Evolutionary conservation across 2,113 vertebrate genomes (phyloP), one percentile per base, ranked within the genome.

Genomic region (Xyrauchen texanus): DNA sequence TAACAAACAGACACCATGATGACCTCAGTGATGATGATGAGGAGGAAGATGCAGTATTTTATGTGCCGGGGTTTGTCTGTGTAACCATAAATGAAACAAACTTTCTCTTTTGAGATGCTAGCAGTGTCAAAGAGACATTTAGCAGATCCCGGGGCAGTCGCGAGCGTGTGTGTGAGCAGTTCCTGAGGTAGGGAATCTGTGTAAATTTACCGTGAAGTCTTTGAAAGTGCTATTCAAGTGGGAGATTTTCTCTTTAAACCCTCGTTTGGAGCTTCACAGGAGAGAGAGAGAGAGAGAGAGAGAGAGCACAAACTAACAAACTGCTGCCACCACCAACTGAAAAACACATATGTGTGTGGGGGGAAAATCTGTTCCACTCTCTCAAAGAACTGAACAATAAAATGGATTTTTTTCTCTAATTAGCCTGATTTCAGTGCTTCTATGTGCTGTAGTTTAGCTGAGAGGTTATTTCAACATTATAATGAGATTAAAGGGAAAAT

Each of bases 51-150:
- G 68, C 13, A 4, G 13, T 21, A 15, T 84, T 84, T 84, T 87
- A 84, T 86, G 61, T 81, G 1, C 1, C 21, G 21, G 21, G 21
- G 1, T 34, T 34, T 34, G 21, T 34, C 21, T 34, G 9, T 55
- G 63, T 15, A 81, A 44, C 65, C 79, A 70, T 49, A 90, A 89
- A 91, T 89, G 92, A 92, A 94, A 93, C 91, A 93, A 94, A 93
- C 93, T 92, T 90, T 92, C 93, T 93, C 92, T 42, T 49, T 69
- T 88, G 86, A 94, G 94, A 96, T 93, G 94, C 95, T 93, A 92
- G 92, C 91, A 93, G 95, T 95, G 96, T 95, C 95, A 95, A 94
- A 94, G 93, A 96, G 95, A 93, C 95, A 95, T 96, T 97, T 95
- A 91, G 93, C 93, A 94, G 94, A 94, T 96, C 96, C 94, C 82